These are phyloP conservation scores for Sisyra nigra DNA, from an alignment of 2,888 invertebrate species.

Conservation along the genomic window DNA sequence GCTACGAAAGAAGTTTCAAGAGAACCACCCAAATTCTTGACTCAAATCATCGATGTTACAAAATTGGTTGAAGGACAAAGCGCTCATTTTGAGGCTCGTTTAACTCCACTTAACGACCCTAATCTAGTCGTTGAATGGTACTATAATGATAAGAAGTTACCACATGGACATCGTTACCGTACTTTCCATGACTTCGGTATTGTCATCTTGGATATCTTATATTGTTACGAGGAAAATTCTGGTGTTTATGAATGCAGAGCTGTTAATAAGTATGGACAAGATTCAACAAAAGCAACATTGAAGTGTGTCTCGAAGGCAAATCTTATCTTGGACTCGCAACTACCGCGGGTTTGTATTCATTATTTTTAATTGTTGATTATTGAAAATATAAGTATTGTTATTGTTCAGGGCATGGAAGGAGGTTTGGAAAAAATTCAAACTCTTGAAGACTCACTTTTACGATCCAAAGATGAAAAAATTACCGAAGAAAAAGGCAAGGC, in stretches of 20 bases:
- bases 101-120: slow-evolving; percentile 89
- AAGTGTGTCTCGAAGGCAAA: slow-evolving; percentile 80
- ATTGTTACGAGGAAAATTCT: slow-evolving; percentile 92
- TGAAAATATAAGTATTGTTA: slow-evolving; percentile 2
- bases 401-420: slow-evolving; percentile 72
- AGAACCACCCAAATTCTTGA: slow-evolving; percentile 79
- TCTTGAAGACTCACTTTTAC: slow-evolving; percentile 77
- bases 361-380: slow-evolving; percentile 5
- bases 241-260: slow-evolving; percentile 90
- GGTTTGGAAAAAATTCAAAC: slow-evolving; percentile 86
- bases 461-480: slow-evolving; percentile 52
- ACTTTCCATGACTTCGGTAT: slow-evolving; percentile 97
- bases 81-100: slow-evolving; percentile 82
- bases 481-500: slow-evolving; percentile 69
- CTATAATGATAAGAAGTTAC: slow-evolving; percentile 81
- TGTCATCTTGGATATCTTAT: slow-evolving; percentile 86
- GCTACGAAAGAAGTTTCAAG: slow-evolving; percentile 46
- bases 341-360: slow-evolving; percentile 54
- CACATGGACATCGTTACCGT: slow-evolving; percentile 89
- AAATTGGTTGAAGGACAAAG: slow-evolving; percentile 88
- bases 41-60: slow-evolving; percentile 69
- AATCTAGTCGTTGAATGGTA: slow-evolving; percentile 91
- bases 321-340: slow-evolving; percentile 80
- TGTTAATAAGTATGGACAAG: slow-evolving; percentile 78
- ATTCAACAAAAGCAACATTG: slow-evolving; percentile 67